Evolutionary conservation across 2,113 vertebrate species (phyloP).

Genomic region (Bubo blakistoni): DNA sequence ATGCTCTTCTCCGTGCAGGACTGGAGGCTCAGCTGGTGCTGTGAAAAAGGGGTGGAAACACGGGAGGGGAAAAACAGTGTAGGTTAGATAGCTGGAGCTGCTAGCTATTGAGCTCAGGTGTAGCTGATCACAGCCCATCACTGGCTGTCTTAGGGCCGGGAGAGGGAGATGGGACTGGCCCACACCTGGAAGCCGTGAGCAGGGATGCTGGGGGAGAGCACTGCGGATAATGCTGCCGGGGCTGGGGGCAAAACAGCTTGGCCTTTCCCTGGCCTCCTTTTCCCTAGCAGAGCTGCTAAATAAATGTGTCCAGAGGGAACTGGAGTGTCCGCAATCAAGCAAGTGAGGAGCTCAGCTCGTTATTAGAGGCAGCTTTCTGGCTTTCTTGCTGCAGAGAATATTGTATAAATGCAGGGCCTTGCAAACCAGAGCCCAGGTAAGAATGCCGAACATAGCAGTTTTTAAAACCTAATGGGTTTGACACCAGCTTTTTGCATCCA

Average conservation of each 20-base stretch:
- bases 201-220: background rate
- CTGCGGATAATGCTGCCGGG: background rate
- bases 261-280: background rate
- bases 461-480: background rate
- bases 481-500: background rate
- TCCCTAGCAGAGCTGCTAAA: background rate
- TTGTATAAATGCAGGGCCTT: background rate
- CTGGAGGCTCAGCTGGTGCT: background rate
- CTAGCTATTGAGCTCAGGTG: background rate
- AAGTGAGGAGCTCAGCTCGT: background rate
- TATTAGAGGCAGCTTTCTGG: background rate
- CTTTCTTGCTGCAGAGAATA: background rate
- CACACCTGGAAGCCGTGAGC: rapidly evolving
- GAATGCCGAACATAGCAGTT: background rate
- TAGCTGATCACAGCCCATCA: background rate
- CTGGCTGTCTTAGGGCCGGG: background rate
- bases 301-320: rapidly evolving
- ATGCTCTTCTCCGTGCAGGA: background rate
- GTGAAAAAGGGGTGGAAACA: background rate
- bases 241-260: background rate
- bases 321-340: background rate
- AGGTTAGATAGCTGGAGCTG: background rate
- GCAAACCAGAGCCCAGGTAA: background rate
- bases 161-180: background rate
- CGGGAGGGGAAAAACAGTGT: background rate